Evolutionary conservation across 2,888 invertebrate species (phyloP).

Genomic region (Leptopilina syphax): DNA sequence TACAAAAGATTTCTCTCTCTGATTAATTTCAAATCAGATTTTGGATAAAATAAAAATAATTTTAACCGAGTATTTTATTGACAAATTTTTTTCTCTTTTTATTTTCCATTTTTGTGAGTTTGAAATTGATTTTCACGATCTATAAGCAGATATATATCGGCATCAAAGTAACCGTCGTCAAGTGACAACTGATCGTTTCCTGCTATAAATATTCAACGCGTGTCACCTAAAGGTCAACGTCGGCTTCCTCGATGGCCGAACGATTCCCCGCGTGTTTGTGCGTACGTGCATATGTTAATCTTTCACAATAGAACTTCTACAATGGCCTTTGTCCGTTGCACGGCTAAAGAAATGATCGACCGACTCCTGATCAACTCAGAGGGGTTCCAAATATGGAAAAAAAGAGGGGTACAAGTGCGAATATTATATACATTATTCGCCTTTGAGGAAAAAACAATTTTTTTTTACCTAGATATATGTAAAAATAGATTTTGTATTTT

Average conservation of each 20-base stretch:
- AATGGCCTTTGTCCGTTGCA: slow-evolving; percentile 71
- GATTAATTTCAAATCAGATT: not conserved
- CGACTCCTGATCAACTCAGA: slow-evolving; percentile 20
- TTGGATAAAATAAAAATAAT: not conserved
- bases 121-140: slow-evolving; percentile 54
- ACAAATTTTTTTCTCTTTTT: not conserved
- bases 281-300: slow-evolving; percentile 69
- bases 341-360: slow-evolving; percentile 67
- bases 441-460: not conserved
- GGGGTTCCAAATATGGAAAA: slow-evolving; percentile 7
- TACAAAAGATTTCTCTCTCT: too few relatives aligned
- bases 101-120: slow-evolving; percentile 17
- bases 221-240: slow-evolving; percentile 69
- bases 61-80: not conserved
- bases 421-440: not conserved
- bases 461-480: too few relatives aligned
- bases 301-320: slow-evolving; percentile 70
- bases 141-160: slow-evolving; percentile 52
- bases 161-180: slow-evolving; percentile 51
- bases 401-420: slow-evolving; percentile 35
- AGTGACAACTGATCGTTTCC: slow-evolving; percentile 68
- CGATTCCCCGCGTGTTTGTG: slow-evolving; percentile 52
- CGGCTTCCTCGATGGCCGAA: slow-evolving; percentile 65
- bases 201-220: slow-evolving; percentile 72
- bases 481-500: too few relatives aligned